Evolutionary conservation across 2,888 invertebrate species (phyloP), one percentile per base, ranked within the genome.

Genomic region (Aelia acuminata): DNA sequence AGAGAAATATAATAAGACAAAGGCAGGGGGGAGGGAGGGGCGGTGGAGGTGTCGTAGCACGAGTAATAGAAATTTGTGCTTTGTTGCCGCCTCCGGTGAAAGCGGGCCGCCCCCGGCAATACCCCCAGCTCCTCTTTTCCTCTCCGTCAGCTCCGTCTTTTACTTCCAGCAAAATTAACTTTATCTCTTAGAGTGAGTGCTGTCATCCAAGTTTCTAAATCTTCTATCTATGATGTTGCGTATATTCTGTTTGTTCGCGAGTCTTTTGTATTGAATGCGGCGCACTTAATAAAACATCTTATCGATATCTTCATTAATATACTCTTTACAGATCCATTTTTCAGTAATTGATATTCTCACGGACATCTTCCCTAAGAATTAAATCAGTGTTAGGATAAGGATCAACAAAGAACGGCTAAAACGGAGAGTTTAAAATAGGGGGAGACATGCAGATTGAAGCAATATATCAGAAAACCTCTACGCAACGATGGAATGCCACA

Each of bases 1-100:
- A 20, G 80, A 80, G 80, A 80, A 80, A 80, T 80, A 80, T 80
- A 80, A 80, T 80, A 80, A 80, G 80, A 80, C 43, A 80, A 43
- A 22, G 80, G 80, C 43, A 2, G 43, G 39, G 50, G n/a, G 5
- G 2, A 35, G 63, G n/a, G 86, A 31, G 80, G 87, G 87, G 88
- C 7, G 86, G 18, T 39, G 84, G 88, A 88, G 89, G 90, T 88
- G 90, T 89, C 88, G 89, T 87, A 90, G 89, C 90, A 90, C 88
- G 89, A 90, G 89, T 90, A 90, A 90, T 90, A 90, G 90, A 90
- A 89, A 90, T 90, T 90, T 90, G 89, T 89, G 90, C 89, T 89
- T 90, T 90, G 88, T 89, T 88, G 63, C 89, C 89, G 43, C 63
- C 86, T 47, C 43, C 86, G 26, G 7, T 85, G 31, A 50, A 57